These are phyloP conservation scores for Raphicerus campestris DNA, from an alignment of 2,113 vertebrate species.

Conservation along the genomic window DNA sequence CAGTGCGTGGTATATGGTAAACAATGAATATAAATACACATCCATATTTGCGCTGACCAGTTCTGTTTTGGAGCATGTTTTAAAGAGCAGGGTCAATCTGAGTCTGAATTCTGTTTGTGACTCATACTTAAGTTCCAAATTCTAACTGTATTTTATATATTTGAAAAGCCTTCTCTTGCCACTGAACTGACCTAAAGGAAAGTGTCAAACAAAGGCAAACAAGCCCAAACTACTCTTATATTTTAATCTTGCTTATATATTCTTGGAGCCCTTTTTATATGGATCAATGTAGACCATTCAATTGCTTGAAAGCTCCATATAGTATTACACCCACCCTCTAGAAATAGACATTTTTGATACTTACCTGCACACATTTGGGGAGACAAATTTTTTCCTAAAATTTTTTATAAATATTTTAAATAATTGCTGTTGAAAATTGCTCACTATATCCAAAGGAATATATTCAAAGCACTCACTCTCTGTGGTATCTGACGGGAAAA, in stretches of 20 bases:
- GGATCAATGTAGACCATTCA: neutral
- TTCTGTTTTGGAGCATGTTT: neutral
- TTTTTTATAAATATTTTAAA: conserved; percentile 41
- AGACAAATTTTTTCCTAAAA: neutral
- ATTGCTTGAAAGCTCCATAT: neutral
- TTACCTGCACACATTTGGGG: neutral
- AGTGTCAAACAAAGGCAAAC: neutral
- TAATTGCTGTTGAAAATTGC: conserved; percentile 43
- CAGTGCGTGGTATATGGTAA: neutral
- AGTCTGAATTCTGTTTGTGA: neutral
- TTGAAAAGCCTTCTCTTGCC: neutral
- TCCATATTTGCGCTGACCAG: neutral
- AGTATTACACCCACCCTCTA: neutral
- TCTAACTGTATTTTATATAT: neutral
- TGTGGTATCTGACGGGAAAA: neutral
- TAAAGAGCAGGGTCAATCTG: neutral
- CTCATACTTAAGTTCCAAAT: neutral
- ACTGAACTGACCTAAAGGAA: neutral
- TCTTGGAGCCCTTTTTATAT: neutral
- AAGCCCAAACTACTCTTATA: neutral
- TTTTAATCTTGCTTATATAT: neutral
- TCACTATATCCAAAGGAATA: conserved; percentile 27
- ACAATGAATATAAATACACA: neutral
- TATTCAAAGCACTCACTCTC: neutral
- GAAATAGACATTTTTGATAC: neutral